phyloP scores from a whole-genome alignment of 64 coral and sea anemone genomes.

The Stichodactyla helianthus region DNA sequence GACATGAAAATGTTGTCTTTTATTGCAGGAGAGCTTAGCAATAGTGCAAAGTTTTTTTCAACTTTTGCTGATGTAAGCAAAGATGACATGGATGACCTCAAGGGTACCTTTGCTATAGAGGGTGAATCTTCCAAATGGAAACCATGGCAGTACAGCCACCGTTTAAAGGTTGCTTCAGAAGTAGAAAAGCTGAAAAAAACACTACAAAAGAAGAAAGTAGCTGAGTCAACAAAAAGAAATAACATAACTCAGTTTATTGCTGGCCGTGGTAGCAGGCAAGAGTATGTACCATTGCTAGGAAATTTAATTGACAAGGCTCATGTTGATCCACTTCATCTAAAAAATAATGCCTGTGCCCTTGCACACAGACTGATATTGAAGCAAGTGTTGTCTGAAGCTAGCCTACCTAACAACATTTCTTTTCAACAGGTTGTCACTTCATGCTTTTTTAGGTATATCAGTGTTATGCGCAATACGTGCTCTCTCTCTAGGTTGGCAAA shows the following conservation, averaged over 20 bases:
- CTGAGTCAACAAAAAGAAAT: slow-evolving; percentile 22
- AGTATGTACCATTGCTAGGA: background rate
- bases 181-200: slow-evolving; percentile 49
- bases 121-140: slow-evolving; percentile 33
- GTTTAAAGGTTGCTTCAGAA: slow-evolving; percentile 28
- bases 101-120: slow-evolving; percentile 39
- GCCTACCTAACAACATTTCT: no score
- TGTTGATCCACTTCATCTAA: no score
- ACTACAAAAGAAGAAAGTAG: background rate
- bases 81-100: slow-evolving; percentile 9
- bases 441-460: background rate
- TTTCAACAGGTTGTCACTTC: background rate
- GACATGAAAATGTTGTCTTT: slow-evolving; percentile 64
- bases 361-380: no score
- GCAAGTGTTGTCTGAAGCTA: no score
- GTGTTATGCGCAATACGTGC: background rate
- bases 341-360: no score
- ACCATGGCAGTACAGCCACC: slow-evolving; percentile 29
- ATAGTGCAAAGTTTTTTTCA: slow-evolving; percentile 22
- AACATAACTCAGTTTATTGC: slow-evolving; percentile 41
- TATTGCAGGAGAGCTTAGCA: slow-evolving; percentile 28
- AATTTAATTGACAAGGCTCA: no score
- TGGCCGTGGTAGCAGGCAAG: slow-evolving; percentile 13
- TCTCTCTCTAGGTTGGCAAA: slow-evolving; percentile 19
- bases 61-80: slow-evolving; percentile 45